Conservation (phyloP, 1,140 invertebrate species). For the Drosophila subpulchrella region DNA sequence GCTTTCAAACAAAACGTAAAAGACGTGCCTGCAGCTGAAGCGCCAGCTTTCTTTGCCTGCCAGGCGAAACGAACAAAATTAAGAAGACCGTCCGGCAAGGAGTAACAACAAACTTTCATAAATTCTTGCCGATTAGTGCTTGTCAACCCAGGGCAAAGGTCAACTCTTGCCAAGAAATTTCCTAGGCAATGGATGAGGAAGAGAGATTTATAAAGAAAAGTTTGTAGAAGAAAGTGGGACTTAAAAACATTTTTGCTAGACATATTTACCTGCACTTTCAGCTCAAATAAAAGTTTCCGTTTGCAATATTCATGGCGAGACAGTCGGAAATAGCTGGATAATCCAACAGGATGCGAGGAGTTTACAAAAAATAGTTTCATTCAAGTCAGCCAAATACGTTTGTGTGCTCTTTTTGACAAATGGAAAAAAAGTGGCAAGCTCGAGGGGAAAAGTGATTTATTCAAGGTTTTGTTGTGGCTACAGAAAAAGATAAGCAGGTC, state of each 20-base stretch:
- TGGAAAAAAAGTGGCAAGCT: background rate
- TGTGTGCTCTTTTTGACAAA: background rate
- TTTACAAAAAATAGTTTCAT: background rate
- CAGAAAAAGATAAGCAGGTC: constrained; percentile 13
- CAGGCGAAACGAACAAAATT: background rate
- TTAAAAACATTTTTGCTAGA: background rate
- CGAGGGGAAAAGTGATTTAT: constrained; percentile 2
- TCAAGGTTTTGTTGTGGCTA: background rate
- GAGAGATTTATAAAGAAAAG: background rate
- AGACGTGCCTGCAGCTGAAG: background rate
- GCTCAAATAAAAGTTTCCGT: background rate
- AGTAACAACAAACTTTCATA: background rate
- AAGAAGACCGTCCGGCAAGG: background rate
- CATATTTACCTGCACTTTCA: background rate
- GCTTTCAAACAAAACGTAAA: background rate
- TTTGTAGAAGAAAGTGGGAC: background rate
- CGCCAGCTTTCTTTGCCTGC: background rate
- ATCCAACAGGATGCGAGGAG: background rate
- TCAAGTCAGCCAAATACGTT: background rate
- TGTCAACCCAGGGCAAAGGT: background rate
- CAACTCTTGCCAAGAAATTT: background rate
- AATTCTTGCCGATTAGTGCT: background rate
- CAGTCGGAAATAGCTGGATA: constrained; percentile 3
- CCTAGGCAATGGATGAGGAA: background rate
- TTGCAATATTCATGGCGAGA: constrained; percentile 19